Percentiles rank a stretch among this genome's conserved stretches.
These are phyloP conservation scores for Corythoichthys haematopterus DNA, from an alignment of 2,113 vertebrate species.

Conservation along the genomic window DNA sequence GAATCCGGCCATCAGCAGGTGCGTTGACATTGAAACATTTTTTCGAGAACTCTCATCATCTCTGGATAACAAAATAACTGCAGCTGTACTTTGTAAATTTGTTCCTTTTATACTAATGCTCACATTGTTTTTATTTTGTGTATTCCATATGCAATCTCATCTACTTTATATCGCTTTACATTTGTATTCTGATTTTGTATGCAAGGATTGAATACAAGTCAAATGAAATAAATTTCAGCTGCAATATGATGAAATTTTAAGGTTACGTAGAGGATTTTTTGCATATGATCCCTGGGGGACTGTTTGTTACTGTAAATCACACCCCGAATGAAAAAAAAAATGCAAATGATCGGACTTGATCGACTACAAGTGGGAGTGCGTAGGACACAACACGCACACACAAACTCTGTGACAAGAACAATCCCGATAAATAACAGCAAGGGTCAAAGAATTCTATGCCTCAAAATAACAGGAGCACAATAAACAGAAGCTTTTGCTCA, in stretches of 20 bases:
- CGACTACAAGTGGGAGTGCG: slow-evolving; percentile 48
- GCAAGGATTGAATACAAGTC: slow-evolving; percentile 5
- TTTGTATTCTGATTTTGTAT: slow-evolving; percentile 5
- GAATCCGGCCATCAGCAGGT: too few species aligned
- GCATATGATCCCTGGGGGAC: slow-evolving; percentile 53
- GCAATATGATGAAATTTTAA: slow-evolving; percentile 68
- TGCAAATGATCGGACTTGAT: slow-evolving; percentile 67
- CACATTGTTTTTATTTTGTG: background rate
- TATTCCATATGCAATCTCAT: background rate
- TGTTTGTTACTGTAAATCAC: slow-evolving; percentile 66
- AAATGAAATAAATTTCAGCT: slow-evolving; percentile 53
- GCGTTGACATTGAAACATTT: too few species aligned
- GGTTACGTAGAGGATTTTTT: slow-evolving; percentile 65
- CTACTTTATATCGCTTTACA: background rate
- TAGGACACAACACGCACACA: slow-evolving; percentile 44
- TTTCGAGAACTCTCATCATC: too few species aligned
- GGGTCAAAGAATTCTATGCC: slow-evolving; percentile 64
- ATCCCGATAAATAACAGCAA: slow-evolving; percentile 64
- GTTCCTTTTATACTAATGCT: too few species aligned
- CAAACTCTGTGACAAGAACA: slow-evolving; percentile 35
- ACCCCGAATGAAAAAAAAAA: slow-evolving; percentile 71
- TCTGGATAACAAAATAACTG: too few species aligned
- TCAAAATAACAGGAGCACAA: slow-evolving; percentile 64
- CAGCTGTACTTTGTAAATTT: too few species aligned
- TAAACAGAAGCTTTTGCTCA: slow-evolving; percentile 70